A percentile compares a stretch with the other conserved stretches of the same genome.
These are phyloP conservation scores for Diadema setosum DNA, from an alignment of 35 echinoderm and acorn worm species.

Conservation along the genomic window DNA sequence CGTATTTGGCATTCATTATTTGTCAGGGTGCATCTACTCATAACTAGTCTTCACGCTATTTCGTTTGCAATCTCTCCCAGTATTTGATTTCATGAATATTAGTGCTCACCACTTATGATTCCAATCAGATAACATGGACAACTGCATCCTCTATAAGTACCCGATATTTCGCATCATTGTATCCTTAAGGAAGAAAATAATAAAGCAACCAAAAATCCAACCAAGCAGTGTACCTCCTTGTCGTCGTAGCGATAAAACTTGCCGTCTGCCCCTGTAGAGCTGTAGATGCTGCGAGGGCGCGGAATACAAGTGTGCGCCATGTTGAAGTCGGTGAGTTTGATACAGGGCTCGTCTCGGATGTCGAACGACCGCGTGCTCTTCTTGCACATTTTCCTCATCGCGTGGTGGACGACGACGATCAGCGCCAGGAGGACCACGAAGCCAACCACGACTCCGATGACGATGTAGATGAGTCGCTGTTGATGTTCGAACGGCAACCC, in stretches of 20 bases:
- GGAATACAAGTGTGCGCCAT: slow-evolving; percentile 96
- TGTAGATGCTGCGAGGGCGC: slow-evolving; percentile 81
- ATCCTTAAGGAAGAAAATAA: no score
- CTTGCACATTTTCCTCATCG: slow-evolving; percentile 4
- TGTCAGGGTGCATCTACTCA: no score
- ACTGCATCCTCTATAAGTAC: no score
- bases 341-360: slow-evolving; percentile 55
- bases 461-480: slow-evolving; percentile 69
- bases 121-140: no score
- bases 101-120: no score
- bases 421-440: slow-evolving; percentile 40
- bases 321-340: slow-evolving; percentile 89
- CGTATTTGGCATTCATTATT: no score
- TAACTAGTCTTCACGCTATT: no score
- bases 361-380: slow-evolving; percentile 52
- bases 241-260: slow-evolving; percentile 35
- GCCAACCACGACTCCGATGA: slow-evolving; percentile 64
- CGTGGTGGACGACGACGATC: slow-evolving; percentile 54
- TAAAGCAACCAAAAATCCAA: no score
- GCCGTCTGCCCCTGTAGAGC: slow-evolving; percentile 26
- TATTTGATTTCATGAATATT: no score
- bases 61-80: no score
- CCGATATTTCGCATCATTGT: no score
- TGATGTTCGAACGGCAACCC: slow-evolving; percentile 50
- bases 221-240: not conserved